These are phyloP conservation scores for Aphelocoma californica DNA, from an alignment of 2,797 vertebrate species.

Conservation along the genomic window DNA sequence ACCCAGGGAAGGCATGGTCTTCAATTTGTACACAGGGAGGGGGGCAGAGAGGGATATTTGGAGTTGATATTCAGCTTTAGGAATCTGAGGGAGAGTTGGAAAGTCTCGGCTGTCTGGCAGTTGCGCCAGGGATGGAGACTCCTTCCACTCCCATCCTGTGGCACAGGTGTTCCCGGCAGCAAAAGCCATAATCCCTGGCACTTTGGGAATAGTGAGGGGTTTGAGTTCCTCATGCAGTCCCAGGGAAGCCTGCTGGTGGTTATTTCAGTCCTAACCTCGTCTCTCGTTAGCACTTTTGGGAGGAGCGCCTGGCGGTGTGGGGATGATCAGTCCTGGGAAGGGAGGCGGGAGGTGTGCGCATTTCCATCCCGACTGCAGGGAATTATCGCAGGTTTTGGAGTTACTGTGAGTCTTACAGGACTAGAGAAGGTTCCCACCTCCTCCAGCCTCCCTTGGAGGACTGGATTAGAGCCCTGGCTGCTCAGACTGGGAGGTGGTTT, in stretches of 20 bases:
- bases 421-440: not conserved
- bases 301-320: rapidly evolving
- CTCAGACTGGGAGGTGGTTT: not conserved
- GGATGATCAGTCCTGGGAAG: not conserved
- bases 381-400: not conserved
- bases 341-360: not conserved
- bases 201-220: not conserved
- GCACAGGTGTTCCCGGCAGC: not conserved
- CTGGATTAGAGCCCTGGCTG: not conserved
- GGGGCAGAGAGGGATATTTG: not conserved
- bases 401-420: not conserved
- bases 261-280: not conserved
- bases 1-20: not conserved
- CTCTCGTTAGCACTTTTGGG: not conserved
- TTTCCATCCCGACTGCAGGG: not conserved
- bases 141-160: not conserved
- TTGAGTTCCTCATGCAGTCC: not conserved
- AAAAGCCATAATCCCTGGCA: not conserved
- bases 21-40: not conserved
- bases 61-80: not conserved
- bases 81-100: not conserved
- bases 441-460: not conserved
- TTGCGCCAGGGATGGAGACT: not conserved
- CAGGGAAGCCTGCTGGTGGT: not conserved
- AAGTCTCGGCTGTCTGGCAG: not conserved